Evolutionary conservation across 2,888 invertebrate genomes (phyloP).

Genomic region (Meteorus colon): DNA sequence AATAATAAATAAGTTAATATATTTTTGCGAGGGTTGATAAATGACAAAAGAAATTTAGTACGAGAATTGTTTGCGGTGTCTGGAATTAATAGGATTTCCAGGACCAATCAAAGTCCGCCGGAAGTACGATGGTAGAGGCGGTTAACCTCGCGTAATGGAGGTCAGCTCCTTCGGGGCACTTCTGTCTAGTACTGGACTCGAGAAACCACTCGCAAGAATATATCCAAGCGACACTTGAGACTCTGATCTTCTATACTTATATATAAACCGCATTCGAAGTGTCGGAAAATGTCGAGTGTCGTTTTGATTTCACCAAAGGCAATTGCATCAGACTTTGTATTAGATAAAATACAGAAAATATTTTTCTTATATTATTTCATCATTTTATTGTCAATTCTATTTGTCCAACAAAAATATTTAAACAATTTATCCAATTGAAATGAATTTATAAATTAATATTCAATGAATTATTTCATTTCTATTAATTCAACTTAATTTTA

Average conservation of each 20-base stretch:
- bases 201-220: slow-evolving; percentile 56
- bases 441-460: too few species aligned
- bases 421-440: too few species aligned
- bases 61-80: not conserved
- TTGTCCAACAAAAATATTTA: too few species aligned
- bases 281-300: slow-evolving; percentile 57
- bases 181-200: slow-evolving; percentile 58
- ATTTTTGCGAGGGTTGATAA: too few species aligned
- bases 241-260: slow-evolving; percentile 45
- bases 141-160: slow-evolving; percentile 72
- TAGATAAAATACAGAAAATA: too few species aligned
- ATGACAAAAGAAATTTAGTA: not conserved
- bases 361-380: too few species aligned
- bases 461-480: too few species aligned
- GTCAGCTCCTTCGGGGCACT: slow-evolving; percentile 68
- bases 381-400: too few species aligned
- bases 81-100: slow-evolving; percentile 69
- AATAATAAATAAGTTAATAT: too few species aligned
- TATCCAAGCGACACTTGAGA: slow-evolving; percentile 49
- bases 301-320: slow-evolving; percentile 57
- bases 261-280: slow-evolving; percentile 45
- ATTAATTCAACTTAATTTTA: too few species aligned
- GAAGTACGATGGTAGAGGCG: slow-evolving; percentile 68
- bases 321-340: slow-evolving; percentile 46
- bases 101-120: slow-evolving; percentile 70